Percentiles rank a stretch among this genome's conserved stretches.
phyloP scores from a whole-genome alignment of 2,888 invertebrate genomes.

The Augochlorella aurata region DNA sequence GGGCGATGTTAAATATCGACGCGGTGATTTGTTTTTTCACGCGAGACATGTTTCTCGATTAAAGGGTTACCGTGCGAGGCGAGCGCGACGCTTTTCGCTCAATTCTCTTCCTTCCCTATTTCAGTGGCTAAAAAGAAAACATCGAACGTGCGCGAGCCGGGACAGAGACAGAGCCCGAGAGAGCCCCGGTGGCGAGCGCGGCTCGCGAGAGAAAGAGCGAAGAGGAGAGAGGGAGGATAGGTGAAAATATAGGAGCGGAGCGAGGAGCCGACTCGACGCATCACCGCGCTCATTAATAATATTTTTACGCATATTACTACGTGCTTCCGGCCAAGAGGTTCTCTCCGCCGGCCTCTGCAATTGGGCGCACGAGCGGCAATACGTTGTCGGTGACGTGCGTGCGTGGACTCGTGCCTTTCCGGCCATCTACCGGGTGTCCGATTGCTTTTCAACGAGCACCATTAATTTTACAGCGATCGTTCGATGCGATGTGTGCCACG shows the following conservation, averaged over 20 bases:
- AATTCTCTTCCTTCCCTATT: constrained; percentile 4
- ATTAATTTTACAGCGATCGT: constrained; percentile 3
- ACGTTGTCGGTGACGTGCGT: constrained; percentile 56
- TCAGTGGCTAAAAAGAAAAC: constrained; percentile 1
- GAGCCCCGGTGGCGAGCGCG: background rate
- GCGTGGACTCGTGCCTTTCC: constrained; percentile 61
- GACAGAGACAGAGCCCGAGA: background rate
- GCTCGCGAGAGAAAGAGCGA: background rate
- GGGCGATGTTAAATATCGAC: constrained; percentile 48
- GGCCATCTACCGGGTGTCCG: constrained; percentile 53
- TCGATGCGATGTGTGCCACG: background rate
- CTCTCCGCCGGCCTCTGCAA: constrained; percentile 54
- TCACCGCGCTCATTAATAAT: constrained; percentile 56
- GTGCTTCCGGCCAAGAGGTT: constrained; percentile 62
- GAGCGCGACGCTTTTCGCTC: constrained; percentile 1
- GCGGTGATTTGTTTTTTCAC: constrained; percentile 22
- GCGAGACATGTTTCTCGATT: constrained; percentile 19
- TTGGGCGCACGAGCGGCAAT: constrained; percentile 67
- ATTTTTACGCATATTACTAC: constrained; percentile 61
- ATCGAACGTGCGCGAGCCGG: background rate
- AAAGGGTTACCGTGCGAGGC: background rate
- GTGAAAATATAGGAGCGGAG: background rate
- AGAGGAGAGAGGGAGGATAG: background rate
- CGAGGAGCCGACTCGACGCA: constrained; percentile 21
- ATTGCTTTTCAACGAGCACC: constrained; percentile 1